Conservation (phyloP, 2,113 vertebrate genomes). For the Formicarius rufipectus region DNA sequence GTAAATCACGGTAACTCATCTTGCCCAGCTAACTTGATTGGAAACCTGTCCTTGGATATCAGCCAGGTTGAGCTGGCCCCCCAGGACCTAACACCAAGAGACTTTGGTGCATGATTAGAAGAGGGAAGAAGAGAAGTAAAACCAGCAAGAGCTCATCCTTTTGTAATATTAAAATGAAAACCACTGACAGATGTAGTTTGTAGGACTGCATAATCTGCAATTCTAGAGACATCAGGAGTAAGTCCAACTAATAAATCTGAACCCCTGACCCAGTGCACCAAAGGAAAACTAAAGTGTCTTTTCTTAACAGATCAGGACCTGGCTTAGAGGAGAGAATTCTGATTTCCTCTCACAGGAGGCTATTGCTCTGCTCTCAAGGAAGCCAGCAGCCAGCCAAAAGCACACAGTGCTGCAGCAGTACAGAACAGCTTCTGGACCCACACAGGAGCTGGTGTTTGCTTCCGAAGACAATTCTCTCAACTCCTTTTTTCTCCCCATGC, state of each 20-base stretch:
- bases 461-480: background rate
- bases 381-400: slow-evolving; percentile 5
- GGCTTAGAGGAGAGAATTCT: background rate
- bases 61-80: background rate
- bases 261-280: background rate
- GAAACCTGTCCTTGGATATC: slow-evolving; percentile 23
- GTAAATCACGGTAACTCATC: background rate
- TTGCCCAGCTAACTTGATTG: background rate
- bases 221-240: slow-evolving; percentile 16
- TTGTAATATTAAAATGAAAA: slow-evolving; percentile 24
- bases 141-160: slow-evolving; percentile 1
- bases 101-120: slow-evolving; percentile 5
- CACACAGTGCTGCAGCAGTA: background rate
- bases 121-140: slow-evolving; percentile 13
- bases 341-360: background rate
- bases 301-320: background rate
- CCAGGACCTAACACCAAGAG: background rate
- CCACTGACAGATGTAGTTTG: slow-evolving; percentile 8
- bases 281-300: background rate
- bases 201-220: background rate
- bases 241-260: slow-evolving; percentile 38
- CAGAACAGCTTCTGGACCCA: background rate
- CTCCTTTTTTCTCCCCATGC: background rate
- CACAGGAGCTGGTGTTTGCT: background rate
- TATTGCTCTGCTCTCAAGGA: background rate